Base-by-base conservation (phyloP, 2,888 invertebrate genomes). In the Xanthia icteritia region DNA sequence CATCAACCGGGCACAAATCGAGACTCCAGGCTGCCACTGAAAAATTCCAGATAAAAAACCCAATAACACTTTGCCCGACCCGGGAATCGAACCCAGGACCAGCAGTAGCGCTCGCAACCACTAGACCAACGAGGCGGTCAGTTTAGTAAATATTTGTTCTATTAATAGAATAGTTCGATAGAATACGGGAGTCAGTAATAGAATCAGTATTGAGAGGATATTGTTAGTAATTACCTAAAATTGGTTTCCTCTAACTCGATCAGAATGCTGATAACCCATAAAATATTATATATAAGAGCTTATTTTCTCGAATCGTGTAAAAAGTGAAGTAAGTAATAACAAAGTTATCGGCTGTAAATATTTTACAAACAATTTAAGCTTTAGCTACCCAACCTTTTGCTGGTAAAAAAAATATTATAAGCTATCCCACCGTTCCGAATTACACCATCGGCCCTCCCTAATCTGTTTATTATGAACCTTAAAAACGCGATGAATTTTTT, bases 391-490 rank as follows among this genome's bases (percentile, higher is more conserved):
- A 83, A 74, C 82, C 77, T 81, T 85, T 80, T 42, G 36, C 65
- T 77, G 79, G 64, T 74, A 84, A 81, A 86, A 82, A 83, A 66
- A 69, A 79, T 88, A 76, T 77, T 67, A 73, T 56, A 74, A 74
- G 76, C 78, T 69, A 69, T 72, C 56, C 67, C 66, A 77, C 27
- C 68, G 66, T 73, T 68, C 86, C 51, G 31, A 86, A 87, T 84
- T 79, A 79, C 68, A 78, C 65, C 65, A 39, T 71, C 58, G 60
- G 42, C 60, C 71, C 66, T 81, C 74, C 77, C 76, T 89, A 87
- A 89, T 90, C 87, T 84, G 82, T 88, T 83, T 87, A 86, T 84
- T 86, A 81, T 58, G 79, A 88, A 85, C 82, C 81, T 84, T 81
- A 87, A 86, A 88, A 88, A 86, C 75, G 74, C 82, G 67, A 84